Conservation (phyloP, 2,888 invertebrate species). For the Tetropium fuscum region DNA sequence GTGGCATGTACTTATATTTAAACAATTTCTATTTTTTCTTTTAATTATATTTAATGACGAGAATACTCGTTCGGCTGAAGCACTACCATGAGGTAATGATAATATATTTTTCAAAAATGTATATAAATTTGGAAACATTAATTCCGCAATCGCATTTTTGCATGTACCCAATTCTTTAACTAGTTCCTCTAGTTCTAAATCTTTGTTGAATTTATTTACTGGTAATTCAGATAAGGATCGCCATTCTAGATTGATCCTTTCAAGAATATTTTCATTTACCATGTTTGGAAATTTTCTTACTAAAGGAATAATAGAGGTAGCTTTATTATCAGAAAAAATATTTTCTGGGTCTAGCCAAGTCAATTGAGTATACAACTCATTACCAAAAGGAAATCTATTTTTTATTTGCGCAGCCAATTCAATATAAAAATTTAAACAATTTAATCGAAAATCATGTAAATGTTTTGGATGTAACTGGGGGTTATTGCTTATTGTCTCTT, state of each 20-base stretch:
- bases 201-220: conserved; percentile 1
- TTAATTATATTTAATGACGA: too few relatives aligned
- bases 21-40: too few relatives aligned
- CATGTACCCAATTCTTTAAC: background rate
- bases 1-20: too few relatives aligned
- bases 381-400: conserved; percentile 24
- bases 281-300: conserved; percentile 22
- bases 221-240: background rate
- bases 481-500: too few relatives aligned
- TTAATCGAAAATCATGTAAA: too few relatives aligned
- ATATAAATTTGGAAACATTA: conserved; percentile 13
- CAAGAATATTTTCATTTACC: conserved; percentile 1
- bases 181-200: conserved; percentile 14
- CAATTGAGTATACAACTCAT: conserved; percentile 9
- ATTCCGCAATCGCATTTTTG: conserved; percentile 14
- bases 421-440: conserved; percentile 24
- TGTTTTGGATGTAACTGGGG: too few relatives aligned
- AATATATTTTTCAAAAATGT: conserved; percentile 17
- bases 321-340: conserved; percentile 25
- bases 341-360: conserved; percentile 21
- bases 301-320: conserved; percentile 21
- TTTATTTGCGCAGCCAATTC: conserved; percentile 25
- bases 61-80: conserved; percentile 14
- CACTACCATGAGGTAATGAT: conserved; percentile 26
- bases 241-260: conserved; percentile 13